Evolutionary conservation across 2,888 invertebrate genomes (phyloP).

Genomic region (Lissocephala sabroskyi): DNA sequence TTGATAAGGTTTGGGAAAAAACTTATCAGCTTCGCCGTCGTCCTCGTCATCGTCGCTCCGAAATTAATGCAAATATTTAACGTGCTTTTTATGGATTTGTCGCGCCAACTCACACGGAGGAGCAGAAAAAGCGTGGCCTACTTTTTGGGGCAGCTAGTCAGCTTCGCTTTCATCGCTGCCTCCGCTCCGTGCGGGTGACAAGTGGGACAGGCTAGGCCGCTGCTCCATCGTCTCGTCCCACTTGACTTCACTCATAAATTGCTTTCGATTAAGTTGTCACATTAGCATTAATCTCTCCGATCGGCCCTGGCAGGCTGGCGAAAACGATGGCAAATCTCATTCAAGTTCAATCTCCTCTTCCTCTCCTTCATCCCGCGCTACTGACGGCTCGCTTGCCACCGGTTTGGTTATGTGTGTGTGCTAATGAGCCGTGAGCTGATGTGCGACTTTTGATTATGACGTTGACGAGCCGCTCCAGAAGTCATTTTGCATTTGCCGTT

Average conservation of each 20-base stretch:
- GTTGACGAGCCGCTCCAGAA: conserved; percentile 6
- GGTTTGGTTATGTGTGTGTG: conserved; percentile 22
- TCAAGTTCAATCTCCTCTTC: conserved; percentile 38
- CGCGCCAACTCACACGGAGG: conserved; percentile 15
- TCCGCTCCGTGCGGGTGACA: conserved; percentile 11
- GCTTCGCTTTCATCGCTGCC: neutral
- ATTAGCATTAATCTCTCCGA: conserved; percentile 55
- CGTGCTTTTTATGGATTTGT: conserved; percentile 53
- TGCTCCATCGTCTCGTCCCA: conserved; percentile 17
- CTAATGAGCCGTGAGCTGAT: conserved; percentile 50
- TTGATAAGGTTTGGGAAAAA: too few relatives aligned
- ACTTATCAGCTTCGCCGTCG: conserved; percentile 21
- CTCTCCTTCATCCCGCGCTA: neutral
- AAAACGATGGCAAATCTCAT: conserved; percentile 29
- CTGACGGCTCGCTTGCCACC: too few relatives aligned
- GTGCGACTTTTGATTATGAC: conserved; percentile 34
- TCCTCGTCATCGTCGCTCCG: too few relatives aligned
- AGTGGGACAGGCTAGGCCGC: neutral
- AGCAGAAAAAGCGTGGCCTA: conserved; percentile 19
- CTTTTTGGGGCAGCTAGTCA: conserved; percentile 17
- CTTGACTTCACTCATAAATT: conserved; percentile 62
- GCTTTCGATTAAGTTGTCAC: conserved; percentile 64
- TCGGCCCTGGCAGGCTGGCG: neutral
- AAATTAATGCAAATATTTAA: conserved; percentile 62
- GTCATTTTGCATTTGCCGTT: too few relatives aligned